Conservation (phyloP, 1,140 invertebrate genomes). For the Drosophila hydei region DNA sequence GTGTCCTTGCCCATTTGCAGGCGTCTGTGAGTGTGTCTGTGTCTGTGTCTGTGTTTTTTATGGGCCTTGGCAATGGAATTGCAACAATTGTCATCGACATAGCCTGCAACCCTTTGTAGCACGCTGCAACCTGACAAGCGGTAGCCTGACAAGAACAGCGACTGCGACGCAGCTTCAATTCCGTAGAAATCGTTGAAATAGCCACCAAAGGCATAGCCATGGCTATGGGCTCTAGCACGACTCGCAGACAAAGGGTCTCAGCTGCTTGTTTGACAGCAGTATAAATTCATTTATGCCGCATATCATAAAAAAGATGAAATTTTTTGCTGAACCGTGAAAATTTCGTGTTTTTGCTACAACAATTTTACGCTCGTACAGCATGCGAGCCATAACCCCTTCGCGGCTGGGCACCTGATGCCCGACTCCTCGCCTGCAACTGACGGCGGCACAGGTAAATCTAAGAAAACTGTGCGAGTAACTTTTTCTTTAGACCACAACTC, state of each 20-base stretch:
- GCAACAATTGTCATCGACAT: slow-evolving; percentile 72
- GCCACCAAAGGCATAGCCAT: slow-evolving; percentile 12
- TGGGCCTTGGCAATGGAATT: slow-evolving; percentile 55
- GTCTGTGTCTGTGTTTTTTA: slow-evolving; percentile 49
- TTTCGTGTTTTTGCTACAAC: slow-evolving; percentile 66
- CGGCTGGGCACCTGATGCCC: slow-evolving; percentile 67
- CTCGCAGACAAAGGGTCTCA: slow-evolving; percentile 59
- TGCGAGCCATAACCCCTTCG: slow-evolving; percentile 62
- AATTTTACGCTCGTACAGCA: slow-evolving; percentile 65
- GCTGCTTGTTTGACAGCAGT: slow-evolving; percentile 77
- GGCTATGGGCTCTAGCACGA: not conserved
- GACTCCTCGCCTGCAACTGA: slow-evolving; percentile 14
- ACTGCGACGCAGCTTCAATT: slow-evolving; percentile 47
- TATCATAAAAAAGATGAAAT: slow-evolving; percentile 72
- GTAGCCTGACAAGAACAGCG: slow-evolving; percentile 1
- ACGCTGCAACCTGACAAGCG: slow-evolving; percentile 59
- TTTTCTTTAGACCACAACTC: slow-evolving; percentile 3
- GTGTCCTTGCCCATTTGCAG: slow-evolving; percentile 24
- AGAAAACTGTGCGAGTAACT: slow-evolving; percentile 9
- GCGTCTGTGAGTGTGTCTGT: not conserved
- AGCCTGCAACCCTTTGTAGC: slow-evolving; percentile 67
- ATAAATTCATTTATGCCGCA: slow-evolving; percentile 78
- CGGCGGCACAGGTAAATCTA: slow-evolving; percentile 18
- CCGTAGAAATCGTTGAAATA: slow-evolving; percentile 53
- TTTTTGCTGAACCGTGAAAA: slow-evolving; percentile 57